Base-by-base conservation (phyloP, 2,888 invertebrate species). In the Epirrhoe tristata region DNA sequence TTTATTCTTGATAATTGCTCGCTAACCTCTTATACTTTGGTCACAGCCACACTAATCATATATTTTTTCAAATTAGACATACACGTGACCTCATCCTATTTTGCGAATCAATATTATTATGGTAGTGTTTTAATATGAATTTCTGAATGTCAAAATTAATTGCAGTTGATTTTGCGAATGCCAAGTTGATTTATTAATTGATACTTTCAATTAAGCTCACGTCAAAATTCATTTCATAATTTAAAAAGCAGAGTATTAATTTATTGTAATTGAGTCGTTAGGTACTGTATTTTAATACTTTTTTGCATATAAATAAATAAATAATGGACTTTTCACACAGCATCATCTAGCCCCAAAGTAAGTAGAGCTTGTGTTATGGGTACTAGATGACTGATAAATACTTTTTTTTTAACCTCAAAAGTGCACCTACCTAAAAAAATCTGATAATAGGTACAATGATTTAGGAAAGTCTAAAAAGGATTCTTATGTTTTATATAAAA, bases 61-160 rank as follows among this genome's bases (percentile, higher is more conserved):
- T 72, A 66, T 72, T 72, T 72, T 69, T 71, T 61, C 77, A 78
- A 83, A 80, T 83, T 81, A 77, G 70, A 69, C 59, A 71, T 54
- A 70, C 67, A 71, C 69, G 71, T 53, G 58, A 52, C 58, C 36
- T 69, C 73, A 69, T 73, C 72, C 75, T 77, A 79, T 75, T 81
- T 74, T 72, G 76, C 74, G 69, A 73, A 77, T 69, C 66, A 71
- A 73, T 76, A n/a, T n/a, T n/a, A n/a, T n/a, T n/a, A 73, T 70
- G 71, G 74, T 76, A 70, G 70, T 73, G 75, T 77, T 75, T 73
- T 61, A 61, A 69, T 43, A 12, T 73, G 72, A 66, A 62, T 68
- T 62, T 70, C 74, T 72, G 63, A 67, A 57, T 68, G 51, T 55
- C 48, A 54, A 59, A 50, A 31, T 50, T 58, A 64, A 64, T 64